Percentiles rank a stretch among this genome's conserved stretches.
phyloP scores from a whole-genome alignment of 2,113 vertebrate genomes.

The Elephas maximus region DNA sequence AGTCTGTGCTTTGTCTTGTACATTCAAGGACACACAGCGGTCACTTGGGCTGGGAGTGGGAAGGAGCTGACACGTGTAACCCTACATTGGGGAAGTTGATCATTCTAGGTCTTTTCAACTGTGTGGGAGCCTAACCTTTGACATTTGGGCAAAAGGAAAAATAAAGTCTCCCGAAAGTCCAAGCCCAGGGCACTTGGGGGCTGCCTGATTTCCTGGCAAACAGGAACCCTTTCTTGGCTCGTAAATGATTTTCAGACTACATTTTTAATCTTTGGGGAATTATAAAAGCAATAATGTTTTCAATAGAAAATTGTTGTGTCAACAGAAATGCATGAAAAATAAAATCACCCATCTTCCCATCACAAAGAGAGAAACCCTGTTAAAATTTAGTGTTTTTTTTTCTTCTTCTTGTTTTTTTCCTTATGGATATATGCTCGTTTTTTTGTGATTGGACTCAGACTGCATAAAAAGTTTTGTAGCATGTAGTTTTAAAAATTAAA shows the following conservation, averaged over 20 bases:
- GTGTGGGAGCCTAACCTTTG: conserved; percentile 62
- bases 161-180: background rate
- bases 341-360: conserved; percentile 37
- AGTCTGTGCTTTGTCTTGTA: conserved; percentile 39
- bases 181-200: background rate
- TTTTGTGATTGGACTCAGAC: background rate
- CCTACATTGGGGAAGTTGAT: background rate
- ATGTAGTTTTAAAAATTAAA: background rate
- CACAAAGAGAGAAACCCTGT: background rate
- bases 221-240: background rate
- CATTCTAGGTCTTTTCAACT: conserved; percentile 64
- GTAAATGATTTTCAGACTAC: conserved; percentile 51
- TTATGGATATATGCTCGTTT: background rate
- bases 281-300: conserved; percentile 51
- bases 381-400: background rate
- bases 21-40: background rate
- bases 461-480: background rate
- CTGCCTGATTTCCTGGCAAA: background rate
- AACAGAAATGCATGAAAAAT: conserved; percentile 68
- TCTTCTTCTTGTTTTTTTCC: background rate
- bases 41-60: conserved; percentile 40
- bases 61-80: conserved; percentile 58
- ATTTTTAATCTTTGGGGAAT: conserved; percentile 51
- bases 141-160: background rate
- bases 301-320: conserved; percentile 40